Evolutionary conservation across 2,797 vertebrate species (phyloP), one percentile per base, ranked within the genome.

Genomic region (Mustela erminea): DNA sequence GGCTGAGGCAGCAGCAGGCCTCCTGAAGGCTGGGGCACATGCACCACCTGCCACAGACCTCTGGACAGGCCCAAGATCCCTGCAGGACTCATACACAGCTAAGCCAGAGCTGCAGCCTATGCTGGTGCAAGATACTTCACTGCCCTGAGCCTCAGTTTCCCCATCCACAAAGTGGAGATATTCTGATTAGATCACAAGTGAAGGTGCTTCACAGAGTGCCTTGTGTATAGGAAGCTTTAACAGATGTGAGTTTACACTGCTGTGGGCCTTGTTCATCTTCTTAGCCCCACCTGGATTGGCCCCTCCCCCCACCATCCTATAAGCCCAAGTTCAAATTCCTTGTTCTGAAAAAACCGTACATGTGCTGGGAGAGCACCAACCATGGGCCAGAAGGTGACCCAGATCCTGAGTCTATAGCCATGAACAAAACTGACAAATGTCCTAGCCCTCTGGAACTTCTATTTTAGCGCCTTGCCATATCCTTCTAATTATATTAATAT

Each of bases 141-240:
- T 3, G 0, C 68, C 17, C 32, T 5, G 9, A 10, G 21, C 46
- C 74, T 97, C 29, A 2, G 64, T 74, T 88, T 72, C 23, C 95
- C 75, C 54, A 72, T 35, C 60, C 52, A 25, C 56, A 60, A 89
- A 92, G 52, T 64, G 29, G 56, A 46, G 43, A 21, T 54, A 54
- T 54, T 58, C 32, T 29, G 4, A 41, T 64, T 9, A 20, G 8
- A 62, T 92, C 38, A 70, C 64, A 94, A 20, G 4, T 1, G 12
- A 60, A 95, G 49, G 70, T 1, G 1, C 52, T 35, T 46, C 18
- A 35, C 70, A 17, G 43, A 62, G 29, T 14, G 32, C 35, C 62
- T 11, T n/a, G 74, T 14, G 7, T 5, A 10, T 0, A 5, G n/a
- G 27, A 14, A 72, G 5, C 35, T 49, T 3, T 2, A 9, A 3